A percentile compares a stretch with the other conserved stretches of the same genome.
Evolutionary conservation across 2,888 invertebrate species (phyloP).

Genomic region (Spilarctia lutea): DNA sequence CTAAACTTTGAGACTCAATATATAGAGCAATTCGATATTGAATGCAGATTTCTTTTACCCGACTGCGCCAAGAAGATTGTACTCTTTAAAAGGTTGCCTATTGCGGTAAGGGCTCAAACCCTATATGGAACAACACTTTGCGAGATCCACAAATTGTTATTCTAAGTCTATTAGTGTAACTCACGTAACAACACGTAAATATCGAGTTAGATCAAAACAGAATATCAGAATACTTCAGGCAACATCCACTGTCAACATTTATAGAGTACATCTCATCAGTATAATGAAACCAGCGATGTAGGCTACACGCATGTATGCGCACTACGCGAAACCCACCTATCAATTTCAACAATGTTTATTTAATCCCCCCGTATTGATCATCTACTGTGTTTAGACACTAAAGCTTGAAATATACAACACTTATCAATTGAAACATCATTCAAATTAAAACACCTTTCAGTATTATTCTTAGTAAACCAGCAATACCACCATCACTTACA

Average conservation of each 20-base stretch:
- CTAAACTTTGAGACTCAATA: too few species aligned
- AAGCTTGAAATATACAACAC: conserved; percentile 13
- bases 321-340: conserved; percentile 21
- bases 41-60: too few species aligned
- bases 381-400: conserved; percentile 30
- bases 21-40: too few species aligned
- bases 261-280: conserved; percentile 39
- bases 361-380: conserved; percentile 38
- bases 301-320: conserved; percentile 18
- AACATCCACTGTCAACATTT: conserved; percentile 25
- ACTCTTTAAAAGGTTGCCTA: too few species aligned
- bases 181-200: too few species aligned
- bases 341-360: conserved; percentile 51
- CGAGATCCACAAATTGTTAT: too few species aligned
- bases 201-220: background rate
- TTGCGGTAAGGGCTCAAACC: too few species aligned
- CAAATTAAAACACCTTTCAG: conserved; percentile 33
- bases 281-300: conserved; percentile 31
- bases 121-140: too few species aligned
- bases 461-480: background rate
- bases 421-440: conserved; percentile 31
- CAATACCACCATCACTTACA: background rate
- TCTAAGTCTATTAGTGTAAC: too few species aligned
- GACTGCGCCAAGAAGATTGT: too few species aligned
- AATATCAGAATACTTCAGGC: background rate